These are phyloP conservation scores for Saccopteryx bilineata DNA, from an alignment of 2,113 vertebrate species.

Conservation along the genomic window DNA sequence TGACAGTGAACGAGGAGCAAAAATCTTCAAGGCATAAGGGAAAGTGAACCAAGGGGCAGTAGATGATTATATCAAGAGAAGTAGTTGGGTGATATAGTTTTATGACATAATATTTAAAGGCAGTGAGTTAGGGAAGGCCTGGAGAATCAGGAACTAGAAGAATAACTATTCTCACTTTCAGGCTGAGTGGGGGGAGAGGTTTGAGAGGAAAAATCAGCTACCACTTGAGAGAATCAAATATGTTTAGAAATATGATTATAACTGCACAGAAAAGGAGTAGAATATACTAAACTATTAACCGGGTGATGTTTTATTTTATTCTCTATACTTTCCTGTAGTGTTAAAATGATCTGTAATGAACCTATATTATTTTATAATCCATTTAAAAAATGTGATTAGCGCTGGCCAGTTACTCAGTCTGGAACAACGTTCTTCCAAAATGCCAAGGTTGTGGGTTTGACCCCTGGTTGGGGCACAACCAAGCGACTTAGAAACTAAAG, in stretches of 20 bases:
- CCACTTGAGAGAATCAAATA: not conserved
- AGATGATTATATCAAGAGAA: not conserved
- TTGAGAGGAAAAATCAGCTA: not conserved
- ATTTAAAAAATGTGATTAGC: not conserved
- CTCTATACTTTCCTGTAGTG: not conserved
- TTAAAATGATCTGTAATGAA: not conserved
- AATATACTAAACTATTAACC: constrained; percentile 7
- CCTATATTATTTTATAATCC: not conserved
- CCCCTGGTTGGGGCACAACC: too few relatives aligned
- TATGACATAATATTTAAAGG: not conserved
- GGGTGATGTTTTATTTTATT: not conserved
- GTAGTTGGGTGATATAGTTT: not conserved
- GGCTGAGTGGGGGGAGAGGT: not conserved
- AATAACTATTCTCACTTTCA: not conserved
- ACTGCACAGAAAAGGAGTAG: not conserved
- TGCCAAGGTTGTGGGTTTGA: too few relatives aligned
- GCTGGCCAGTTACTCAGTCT: too few relatives aligned
- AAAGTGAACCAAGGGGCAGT: not conserved
- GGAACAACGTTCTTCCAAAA: too few relatives aligned
- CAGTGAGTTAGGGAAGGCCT: not conserved
- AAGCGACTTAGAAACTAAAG: too few relatives aligned
- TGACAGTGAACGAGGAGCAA: not conserved
- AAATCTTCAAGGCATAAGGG: not conserved
- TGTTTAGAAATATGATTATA: not conserved
- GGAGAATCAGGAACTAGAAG: not conserved